A percentile compares a stretch with the other conserved stretches of the same genome.
phyloP scores from a whole-genome alignment of 2,797 vertebrate species.

The Carduelis carduelis region DNA sequence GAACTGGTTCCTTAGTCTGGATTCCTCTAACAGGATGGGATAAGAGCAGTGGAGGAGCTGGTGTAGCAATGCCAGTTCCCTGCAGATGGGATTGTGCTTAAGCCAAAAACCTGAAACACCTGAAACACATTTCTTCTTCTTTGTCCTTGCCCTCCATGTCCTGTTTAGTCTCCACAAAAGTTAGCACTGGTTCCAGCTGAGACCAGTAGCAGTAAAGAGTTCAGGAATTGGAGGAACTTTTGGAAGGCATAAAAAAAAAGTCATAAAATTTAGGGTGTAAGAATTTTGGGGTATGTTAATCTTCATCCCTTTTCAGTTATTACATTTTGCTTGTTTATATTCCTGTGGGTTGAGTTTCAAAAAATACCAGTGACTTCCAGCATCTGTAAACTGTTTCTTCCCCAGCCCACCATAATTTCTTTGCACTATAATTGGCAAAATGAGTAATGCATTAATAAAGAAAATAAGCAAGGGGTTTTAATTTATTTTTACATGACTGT shows the following conservation, averaged over 20 bases:
- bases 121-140: neutral
- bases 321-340: neutral
- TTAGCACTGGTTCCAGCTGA: neutral
- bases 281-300: neutral
- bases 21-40: neutral
- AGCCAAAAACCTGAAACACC: neutral
- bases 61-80: accelerated
- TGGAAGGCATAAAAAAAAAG: neutral
- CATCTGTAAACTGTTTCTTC: neutral
- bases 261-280: neutral
- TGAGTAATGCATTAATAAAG: neutral
- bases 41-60: neutral
- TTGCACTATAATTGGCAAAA: neutral
- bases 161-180: neutral
- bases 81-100: neutral
- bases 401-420: neutral
- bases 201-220: neutral
- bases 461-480: neutral
- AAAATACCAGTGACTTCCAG: neutral
- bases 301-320: neutral
- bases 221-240: neutral
- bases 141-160: neutral
- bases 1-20: neutral
- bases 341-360: neutral
- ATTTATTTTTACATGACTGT: neutral